These are phyloP conservation scores for Callyntrura guangdongensis DNA, from an alignment of 2,888 invertebrate genomes.

Conservation along the genomic window DNA sequence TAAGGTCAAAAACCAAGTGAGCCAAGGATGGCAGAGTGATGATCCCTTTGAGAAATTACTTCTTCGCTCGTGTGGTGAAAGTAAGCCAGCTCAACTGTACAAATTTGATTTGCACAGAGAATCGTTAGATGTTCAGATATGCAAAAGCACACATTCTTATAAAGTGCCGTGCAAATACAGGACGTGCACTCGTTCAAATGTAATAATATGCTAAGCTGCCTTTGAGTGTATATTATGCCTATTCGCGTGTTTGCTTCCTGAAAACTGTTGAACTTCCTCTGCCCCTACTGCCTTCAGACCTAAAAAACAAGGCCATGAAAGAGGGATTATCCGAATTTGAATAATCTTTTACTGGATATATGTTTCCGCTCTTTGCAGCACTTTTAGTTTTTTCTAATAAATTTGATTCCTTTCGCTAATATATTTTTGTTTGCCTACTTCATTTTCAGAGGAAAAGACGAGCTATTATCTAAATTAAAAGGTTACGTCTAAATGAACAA, in stretches of 20 bases:
- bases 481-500: neutral
- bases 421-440: neutral
- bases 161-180: neutral
- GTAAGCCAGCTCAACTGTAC: conserved; percentile 12
- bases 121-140: neutral
- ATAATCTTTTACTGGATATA: conserved; percentile 25
- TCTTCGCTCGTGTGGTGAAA: neutral
- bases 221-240: neutral
- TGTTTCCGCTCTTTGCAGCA: conserved; percentile 5
- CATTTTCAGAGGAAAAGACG: neutral
- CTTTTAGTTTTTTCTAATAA: neutral
- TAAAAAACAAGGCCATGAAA: neutral
- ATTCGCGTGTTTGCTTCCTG: neutral
- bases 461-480: neutral
- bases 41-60: conserved; percentile 54
- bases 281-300: neutral
- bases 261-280: conserved; percentile 33
- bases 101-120: conserved; percentile 43
- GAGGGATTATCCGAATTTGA: conserved; percentile 1
- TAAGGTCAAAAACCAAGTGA: conserved; percentile 25
- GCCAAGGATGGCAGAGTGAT: neutral
- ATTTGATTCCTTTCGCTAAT: neutral
- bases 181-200: neutral
- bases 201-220: neutral
- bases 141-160: neutral